Percentiles rank a stretch among this genome's conserved stretches.
phyloP scores from a whole-genome alignment of 2,888 invertebrate genomes.

The Theodoxus fluviatilis region DNA sequence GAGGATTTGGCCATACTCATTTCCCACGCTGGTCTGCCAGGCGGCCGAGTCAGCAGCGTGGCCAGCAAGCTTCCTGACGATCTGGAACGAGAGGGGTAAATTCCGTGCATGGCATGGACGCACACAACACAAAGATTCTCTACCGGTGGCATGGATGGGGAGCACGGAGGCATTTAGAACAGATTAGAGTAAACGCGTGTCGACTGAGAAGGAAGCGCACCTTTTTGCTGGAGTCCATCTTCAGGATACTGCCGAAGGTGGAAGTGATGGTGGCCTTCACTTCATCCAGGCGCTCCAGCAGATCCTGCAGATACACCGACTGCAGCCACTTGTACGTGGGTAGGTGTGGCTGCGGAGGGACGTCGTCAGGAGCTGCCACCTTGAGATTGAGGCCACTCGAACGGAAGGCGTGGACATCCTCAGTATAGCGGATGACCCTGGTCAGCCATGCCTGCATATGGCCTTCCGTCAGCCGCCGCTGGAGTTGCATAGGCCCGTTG shows the following conservation, averaged over 20 bases:
- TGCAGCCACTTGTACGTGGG: constrained; percentile 5
- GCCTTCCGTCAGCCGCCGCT: neutral
- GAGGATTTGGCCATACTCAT: constrained; percentile 39
- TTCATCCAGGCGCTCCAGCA: constrained; percentile 34
- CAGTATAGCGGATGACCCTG: neutral
- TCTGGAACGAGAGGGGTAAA: neutral
- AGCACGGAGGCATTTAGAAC: no score
- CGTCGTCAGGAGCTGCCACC: no score
- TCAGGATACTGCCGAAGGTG: constrained; percentile 39
- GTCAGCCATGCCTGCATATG: neutral
- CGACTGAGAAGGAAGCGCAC: no score
- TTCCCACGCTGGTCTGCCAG: constrained; percentile 43
- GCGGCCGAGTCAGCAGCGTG: constrained; percentile 31
- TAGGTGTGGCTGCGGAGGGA: no score
- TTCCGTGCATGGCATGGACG: no score
- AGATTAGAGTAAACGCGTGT: no score
- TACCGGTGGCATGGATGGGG: no score
- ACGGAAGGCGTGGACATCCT: neutral
- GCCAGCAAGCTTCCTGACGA: constrained; percentile 37
- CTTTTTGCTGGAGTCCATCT: constrained; percentile 47
- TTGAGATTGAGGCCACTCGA: constrained; percentile 3
- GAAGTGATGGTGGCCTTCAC: constrained; percentile 41
- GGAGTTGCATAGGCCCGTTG: neutral
- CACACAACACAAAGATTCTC: no score
- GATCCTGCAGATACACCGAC: constrained; percentile 25